Percentiles rank a stretch among this genome's conserved stretches.
These are phyloP conservation scores for Campylorhamphus procurvoides DNA, from an alignment of 2,113 vertebrate species.

Conservation along the genomic window DNA sequence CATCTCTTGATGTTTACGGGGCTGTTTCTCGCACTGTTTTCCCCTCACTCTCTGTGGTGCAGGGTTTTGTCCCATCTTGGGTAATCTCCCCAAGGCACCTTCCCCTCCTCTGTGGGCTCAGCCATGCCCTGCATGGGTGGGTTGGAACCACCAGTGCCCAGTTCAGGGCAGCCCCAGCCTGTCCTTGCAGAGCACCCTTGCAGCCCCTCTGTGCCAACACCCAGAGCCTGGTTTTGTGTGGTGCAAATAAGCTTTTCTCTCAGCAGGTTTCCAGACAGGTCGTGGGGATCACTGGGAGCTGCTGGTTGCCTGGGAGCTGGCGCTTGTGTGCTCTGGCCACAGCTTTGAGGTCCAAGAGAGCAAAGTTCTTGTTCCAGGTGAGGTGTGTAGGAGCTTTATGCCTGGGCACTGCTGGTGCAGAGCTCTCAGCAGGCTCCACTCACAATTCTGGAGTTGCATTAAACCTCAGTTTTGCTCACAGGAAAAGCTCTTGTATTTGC, in stretches of 20 bases:
- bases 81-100: fast-evolving
- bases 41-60: neutral
- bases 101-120: fast-evolving
- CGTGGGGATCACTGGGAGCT: fast-evolving
- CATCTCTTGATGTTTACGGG: neutral
- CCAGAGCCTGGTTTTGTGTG: neutral
- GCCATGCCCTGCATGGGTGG: fast-evolving
- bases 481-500: neutral
- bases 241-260: no score
- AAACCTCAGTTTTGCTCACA: neutral
- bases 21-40: neutral
- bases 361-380: fast-evolving
- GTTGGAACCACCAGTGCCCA: neutral
- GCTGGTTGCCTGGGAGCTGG: neutral
- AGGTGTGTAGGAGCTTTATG: no score
- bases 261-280: fast-evolving
- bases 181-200: no score
- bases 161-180: neutral
- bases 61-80: neutral
- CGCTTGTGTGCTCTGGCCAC: fast-evolving
- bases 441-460: fast-evolving
- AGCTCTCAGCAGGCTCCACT: neutral
- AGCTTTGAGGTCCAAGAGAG: neutral
- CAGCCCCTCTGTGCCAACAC: fast-evolving
- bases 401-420: neutral